Evolutionary conservation across 2,888 invertebrate species (phyloP), one percentile per base, ranked within the genome.

Genomic region (Amphipyra berbera): DNA sequence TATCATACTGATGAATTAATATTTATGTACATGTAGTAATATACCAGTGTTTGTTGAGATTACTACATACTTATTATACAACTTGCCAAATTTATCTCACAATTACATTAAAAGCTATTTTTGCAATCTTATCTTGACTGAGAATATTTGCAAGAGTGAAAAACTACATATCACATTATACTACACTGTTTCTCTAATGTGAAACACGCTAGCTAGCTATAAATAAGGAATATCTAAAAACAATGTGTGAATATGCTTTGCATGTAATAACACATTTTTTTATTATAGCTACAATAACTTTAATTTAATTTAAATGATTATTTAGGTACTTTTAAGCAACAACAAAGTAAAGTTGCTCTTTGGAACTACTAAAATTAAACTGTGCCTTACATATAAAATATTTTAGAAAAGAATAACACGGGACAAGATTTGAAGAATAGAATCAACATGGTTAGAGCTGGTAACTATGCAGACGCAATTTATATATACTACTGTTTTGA

Each of bases 131-230:
- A 47, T 35, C 27, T 42, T 61, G 33, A 57, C 33, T 52, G 40
- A 58, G 41, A 69, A 40, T 45, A 61, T 48, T 61, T 68, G 58
- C 49, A 68, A 48, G 21, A 62, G 47, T 68, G 70, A 60, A 71
- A 63, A 76, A 54, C 50, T 50, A 66, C 33, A 54, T 61, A 65
- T 66, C 57, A 68, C 68, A 71, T 44, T 53, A 61, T 40, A 15
- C 61, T 61, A 62, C 33, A 55, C 40, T 44, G 7, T 48, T 58
- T 57, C 14, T 48, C 53, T 68, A 57, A 58, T 55, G 56, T 61
- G 12, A 60, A 76, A 74, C 53, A 46, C 44, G 30, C 71, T 71
- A 74, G 55, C 76, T 74, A 60, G 48, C 71, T 78, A 71, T 38
- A 61, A 58, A 46, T 55, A 58, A 68, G 54, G 62, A 68, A 73